A percentile compares a stretch with the other conserved stretches of the same genome.
These are phyloP conservation scores for Rousettus madagascariensis DNA, from an alignment of 2,797 vertebrate genomes.

Conservation along the genomic window DNA sequence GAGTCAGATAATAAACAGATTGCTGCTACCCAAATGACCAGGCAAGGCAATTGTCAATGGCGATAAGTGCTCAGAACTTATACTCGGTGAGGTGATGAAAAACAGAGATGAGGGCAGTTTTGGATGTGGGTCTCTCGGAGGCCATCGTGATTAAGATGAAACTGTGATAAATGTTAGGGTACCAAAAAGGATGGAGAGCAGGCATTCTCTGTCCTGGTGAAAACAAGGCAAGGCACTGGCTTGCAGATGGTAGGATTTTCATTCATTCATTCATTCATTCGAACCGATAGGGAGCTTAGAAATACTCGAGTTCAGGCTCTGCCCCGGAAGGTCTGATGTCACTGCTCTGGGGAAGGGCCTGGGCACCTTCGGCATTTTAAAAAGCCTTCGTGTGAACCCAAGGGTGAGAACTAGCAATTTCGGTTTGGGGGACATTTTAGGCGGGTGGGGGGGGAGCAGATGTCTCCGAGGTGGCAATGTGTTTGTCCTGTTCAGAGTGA, in stretches of 20 bases:
- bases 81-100: not conserved
- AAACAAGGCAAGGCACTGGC: not conserved
- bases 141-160: not conserved
- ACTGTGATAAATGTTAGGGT: not conserved
- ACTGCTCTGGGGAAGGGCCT: not conserved
- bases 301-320: rapidly evolving
- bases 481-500: not conserved
- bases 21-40: not conserved
- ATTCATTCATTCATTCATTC: not conserved
- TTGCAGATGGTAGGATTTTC: not conserved
- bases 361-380: no score
- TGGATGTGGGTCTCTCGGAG: not conserved
- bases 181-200: not conserved
- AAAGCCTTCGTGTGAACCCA: not conserved
- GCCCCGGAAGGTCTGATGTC: rapidly evolving
- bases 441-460: not conserved
- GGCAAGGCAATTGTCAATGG: rapidly evolving
- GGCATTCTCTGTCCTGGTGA: not conserved
- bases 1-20: not conserved
- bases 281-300: not conserved
- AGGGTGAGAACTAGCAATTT: not conserved
- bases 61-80: not conserved
- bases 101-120: not conserved
- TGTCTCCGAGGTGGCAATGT: not conserved
- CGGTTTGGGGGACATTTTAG: not conserved